Conservation (phyloP, 2,113 vertebrate genomes). For the Prunella himalayana region DNA sequence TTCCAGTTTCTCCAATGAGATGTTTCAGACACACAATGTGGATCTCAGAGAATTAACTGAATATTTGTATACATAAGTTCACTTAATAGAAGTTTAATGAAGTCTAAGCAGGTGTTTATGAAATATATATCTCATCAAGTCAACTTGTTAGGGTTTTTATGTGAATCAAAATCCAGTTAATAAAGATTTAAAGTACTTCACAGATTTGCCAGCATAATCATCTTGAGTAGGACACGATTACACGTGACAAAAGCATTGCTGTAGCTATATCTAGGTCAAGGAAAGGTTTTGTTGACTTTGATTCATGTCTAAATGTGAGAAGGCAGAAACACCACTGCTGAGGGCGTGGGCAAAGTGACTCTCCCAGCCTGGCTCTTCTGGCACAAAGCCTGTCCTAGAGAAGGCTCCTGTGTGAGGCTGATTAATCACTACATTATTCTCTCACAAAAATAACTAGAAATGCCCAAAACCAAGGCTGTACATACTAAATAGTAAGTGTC, state of each 20-base stretch:
- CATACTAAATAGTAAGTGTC: background rate
- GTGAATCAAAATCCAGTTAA: background rate
- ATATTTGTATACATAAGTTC: background rate
- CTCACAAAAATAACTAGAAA: background rate
- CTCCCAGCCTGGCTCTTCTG: background rate
- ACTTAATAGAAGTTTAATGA: background rate
- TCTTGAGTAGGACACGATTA: rapidly evolving
- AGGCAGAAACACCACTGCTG: background rate
- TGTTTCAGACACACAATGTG: background rate
- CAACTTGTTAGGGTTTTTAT: background rate
- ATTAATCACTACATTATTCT: background rate
- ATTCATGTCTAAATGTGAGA: background rate
- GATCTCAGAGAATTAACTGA: background rate
- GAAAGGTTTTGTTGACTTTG: background rate
- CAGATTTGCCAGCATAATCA: background rate
- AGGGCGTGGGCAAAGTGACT: background rate
- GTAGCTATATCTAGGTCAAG: background rate
- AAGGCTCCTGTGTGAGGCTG: background rate
- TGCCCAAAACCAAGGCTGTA: background rate
- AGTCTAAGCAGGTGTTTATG: background rate
- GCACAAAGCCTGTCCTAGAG: background rate
- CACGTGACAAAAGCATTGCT: background rate
- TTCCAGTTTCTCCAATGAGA: background rate
- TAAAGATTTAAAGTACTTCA: background rate
- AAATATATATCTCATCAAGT: background rate